phyloP scores from a whole-genome alignment of 2,797 vertebrate species.

The Varecia variegata region DNA sequence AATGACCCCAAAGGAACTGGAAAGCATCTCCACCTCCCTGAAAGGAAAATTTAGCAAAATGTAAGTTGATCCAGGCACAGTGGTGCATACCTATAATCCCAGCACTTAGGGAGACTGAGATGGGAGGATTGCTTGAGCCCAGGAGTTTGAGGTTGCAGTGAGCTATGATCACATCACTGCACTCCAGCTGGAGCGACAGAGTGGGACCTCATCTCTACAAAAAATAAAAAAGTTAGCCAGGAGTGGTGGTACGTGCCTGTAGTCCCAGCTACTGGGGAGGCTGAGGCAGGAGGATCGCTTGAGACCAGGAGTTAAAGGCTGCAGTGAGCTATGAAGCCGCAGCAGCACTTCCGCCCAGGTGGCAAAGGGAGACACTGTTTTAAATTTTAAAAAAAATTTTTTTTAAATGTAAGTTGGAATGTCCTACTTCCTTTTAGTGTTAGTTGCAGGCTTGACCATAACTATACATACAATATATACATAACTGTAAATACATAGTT shows the following conservation, averaged over 20 bases:
- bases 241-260: background rate
- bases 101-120: background rate
- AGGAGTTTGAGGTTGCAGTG: too few species aligned
- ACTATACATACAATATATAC: too few species aligned
- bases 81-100: background rate
- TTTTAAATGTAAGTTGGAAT: background rate
- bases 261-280: background rate
- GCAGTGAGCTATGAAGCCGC: too few species aligned
- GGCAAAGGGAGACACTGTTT: too few species aligned
- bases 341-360: too few species aligned
- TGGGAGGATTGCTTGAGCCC: background rate
- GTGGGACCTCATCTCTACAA: too few species aligned
- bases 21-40: conserved; percentile 65
- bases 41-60: conserved; percentile 50
- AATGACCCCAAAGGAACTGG: background rate
- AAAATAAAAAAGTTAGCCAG: background rate
- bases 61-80: background rate
- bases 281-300: background rate
- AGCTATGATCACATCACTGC: too few species aligned
- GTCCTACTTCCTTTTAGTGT: background rate
- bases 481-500: too few species aligned
- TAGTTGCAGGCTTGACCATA: background rate
- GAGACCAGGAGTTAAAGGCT: background rate
- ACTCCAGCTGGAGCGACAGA: too few species aligned
- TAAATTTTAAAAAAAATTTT: too few species aligned